phyloP scores from a whole-genome alignment of 1,140 invertebrate species.

The Triops cancriformis region DNA sequence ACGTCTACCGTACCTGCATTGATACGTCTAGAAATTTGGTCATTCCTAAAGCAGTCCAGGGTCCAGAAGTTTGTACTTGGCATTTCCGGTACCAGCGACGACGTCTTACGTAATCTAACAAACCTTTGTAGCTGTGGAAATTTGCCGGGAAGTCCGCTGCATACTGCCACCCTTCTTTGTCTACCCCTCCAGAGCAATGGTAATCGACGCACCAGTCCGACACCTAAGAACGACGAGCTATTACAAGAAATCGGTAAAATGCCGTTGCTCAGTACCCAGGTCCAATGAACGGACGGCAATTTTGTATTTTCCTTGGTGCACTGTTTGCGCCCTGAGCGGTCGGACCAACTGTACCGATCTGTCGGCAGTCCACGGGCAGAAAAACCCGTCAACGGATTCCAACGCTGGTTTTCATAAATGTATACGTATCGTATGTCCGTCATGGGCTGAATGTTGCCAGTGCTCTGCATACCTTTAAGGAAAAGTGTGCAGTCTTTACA shows the following conservation, averaged over 20 bases:
- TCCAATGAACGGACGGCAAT: constrained; percentile 74
- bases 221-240: constrained; percentile 44
- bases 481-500: not conserved
- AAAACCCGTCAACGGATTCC: constrained; percentile 79
- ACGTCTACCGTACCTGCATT: constrained; percentile 51
- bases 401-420: constrained; percentile 46
- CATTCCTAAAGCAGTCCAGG: constrained; percentile 75
- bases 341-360: constrained; percentile 69
- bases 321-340: constrained; percentile 68
- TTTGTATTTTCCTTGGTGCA: constrained; percentile 74
- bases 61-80: constrained; percentile 68
- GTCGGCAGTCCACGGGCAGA: constrained; percentile 74
- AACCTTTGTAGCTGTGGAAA: constrained; percentile 73
- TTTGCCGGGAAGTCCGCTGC: constrained; percentile 78
- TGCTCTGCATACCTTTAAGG: not conserved
- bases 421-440: constrained; percentile 35
- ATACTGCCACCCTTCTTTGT: constrained; percentile 88
- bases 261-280: constrained; percentile 54
- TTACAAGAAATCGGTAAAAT: not conserved
- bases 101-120: constrained; percentile 79
- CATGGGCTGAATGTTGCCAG: constrained; percentile 55
- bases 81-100: constrained; percentile 76
- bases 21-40: constrained; percentile 73
- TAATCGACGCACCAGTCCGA: constrained; percentile 86
- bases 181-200: constrained; percentile 75